Conservation (phyloP, 1,140 invertebrate genomes). For the Halesus radiatus region DNA sequence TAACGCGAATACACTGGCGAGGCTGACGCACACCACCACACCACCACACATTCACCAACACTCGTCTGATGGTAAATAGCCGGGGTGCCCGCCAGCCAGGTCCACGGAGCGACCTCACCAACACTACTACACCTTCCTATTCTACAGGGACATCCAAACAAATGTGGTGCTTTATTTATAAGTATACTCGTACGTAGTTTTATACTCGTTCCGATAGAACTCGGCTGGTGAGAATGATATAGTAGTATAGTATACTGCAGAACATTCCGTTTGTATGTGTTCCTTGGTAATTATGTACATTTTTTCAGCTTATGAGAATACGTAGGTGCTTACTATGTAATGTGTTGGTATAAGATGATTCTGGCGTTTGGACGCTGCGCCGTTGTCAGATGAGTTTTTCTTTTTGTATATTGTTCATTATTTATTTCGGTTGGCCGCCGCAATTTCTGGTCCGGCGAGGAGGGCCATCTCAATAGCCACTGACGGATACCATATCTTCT, state of each 20-base stretch:
- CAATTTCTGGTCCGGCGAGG: constrained; percentile 14
- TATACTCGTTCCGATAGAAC: background rate
- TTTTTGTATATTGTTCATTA: background rate
- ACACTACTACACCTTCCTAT: background rate
- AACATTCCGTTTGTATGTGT: background rate
- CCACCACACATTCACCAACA: background rate
- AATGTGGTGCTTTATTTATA: constrained; percentile 36
- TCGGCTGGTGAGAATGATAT: background rate
- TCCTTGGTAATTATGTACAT: constrained; percentile 27
- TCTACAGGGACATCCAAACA: constrained; percentile 30
- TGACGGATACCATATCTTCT: background rate
- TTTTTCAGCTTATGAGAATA: constrained; percentile 29
- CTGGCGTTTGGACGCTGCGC: constrained; percentile 29
- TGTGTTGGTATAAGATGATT: constrained; percentile 35
- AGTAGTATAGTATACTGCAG: constrained; percentile 24
- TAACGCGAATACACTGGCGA: constrained; percentile 30
- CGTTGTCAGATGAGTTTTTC: constrained; percentile 20
- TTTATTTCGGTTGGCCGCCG: constrained; percentile 30
- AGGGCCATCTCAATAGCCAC: background rate
- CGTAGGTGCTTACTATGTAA: constrained; percentile 20
- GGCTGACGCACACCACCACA: background rate
- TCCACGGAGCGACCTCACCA: constrained; percentile 35
- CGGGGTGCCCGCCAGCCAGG: constrained; percentile 36
- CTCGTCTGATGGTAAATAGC: constrained; percentile 18
- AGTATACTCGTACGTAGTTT: constrained; percentile 23